Base-by-base conservation (phyloP, 1,140 invertebrate genomes). In the Penaeus indicus region DNA sequence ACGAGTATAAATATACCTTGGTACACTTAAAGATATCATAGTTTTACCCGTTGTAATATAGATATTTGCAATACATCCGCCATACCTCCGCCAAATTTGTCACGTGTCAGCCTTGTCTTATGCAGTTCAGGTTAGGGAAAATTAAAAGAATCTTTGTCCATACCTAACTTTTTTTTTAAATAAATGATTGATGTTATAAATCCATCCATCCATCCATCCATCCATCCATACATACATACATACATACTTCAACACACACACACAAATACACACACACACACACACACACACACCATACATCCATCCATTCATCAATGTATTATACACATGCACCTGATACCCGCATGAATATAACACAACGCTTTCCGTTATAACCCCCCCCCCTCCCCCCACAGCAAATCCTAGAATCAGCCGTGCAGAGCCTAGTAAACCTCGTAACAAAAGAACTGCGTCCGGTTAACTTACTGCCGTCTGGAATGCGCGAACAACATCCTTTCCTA, bases 381-480 rank as follows among this genome's bases (percentile, higher is more conserved):
- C 42, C 75, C 32, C 85, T 2, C 32, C 2, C 32, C 32, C 32
- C 75, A n/a, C 85, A 91, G 90, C 10, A 80, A 67, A 86, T 91
- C 63, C 79, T 91, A 25, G 90, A 89, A 64, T 89, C 85, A 16
- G 88, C 80, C 13, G 87, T 91, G 64, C 60, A 89, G 67, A 91
- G 90, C 54, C 60, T 89, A 62, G 88, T 91, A 1, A 61, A 87
- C 3, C 38, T 89, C 22, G 88, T 91, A 32, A 91, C 90, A 8
- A 80, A 81, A 38, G 87, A 91, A 21, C 64, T 91, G 54, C 78
- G 90, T 8, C 90, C 90, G n/a, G 88, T 86, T 4, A 89, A 89
- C n/a, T 82, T 91, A 11, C 85, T 91, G 32, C 90, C 90, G 0
- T 54, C 85, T 5, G 77, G 63, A 27, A 86, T 91, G 85, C 81